Base-by-base conservation (phyloP, 2,888 invertebrate species). In the Exocentrus adspersus region DNA sequence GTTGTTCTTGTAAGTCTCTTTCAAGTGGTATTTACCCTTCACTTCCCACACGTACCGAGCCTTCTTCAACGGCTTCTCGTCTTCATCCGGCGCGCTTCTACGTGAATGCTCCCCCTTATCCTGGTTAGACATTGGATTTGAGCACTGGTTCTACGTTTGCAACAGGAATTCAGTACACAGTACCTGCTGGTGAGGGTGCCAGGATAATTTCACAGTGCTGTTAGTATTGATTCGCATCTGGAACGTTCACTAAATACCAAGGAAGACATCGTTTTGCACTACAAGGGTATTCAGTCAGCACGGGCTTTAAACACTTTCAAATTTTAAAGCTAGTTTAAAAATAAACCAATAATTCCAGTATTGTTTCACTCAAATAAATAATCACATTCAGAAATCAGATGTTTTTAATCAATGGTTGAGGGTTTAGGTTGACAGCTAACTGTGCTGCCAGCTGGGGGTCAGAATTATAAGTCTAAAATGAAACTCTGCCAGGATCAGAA, bases 41-140 rank as follows among this genome's bases (percentile, higher is more conserved):
- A 89, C 86, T 84, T 89, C 87, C 89, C 89, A 89, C 59, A 88
- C 85, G 81, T 86, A 89, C 74, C 87, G 84, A 62, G 89, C 89
- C 81, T 89, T 89, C 80, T 89, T 89, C 72, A 87, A 84, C 76
- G 88, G 88, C 81, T 87, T 86, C 75, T 86, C 86, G 61, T 83
- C 82, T 70, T 85, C 85, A 77, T 79, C 78, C 69, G 79, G 83
- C 81, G 85, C 85, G 81, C 82, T 84, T 80, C 83, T 85, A 74
- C 83, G 81, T 65, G 87, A 85, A 65, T 85, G 82, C 73, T 85
- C 84, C 63, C 84, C 86, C 41, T 60, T 53, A 24, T 62, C 57
- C 21, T 70, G 67, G 45, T 68, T 70, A 50, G 70, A 64, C 70
- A 70, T 70, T 58, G 14, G 10, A 24, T 1, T 42, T 42, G 2